Evolutionary conservation across 2,113 vertebrate species (phyloP).

Genomic region (Peromyscus leucopus): DNA sequence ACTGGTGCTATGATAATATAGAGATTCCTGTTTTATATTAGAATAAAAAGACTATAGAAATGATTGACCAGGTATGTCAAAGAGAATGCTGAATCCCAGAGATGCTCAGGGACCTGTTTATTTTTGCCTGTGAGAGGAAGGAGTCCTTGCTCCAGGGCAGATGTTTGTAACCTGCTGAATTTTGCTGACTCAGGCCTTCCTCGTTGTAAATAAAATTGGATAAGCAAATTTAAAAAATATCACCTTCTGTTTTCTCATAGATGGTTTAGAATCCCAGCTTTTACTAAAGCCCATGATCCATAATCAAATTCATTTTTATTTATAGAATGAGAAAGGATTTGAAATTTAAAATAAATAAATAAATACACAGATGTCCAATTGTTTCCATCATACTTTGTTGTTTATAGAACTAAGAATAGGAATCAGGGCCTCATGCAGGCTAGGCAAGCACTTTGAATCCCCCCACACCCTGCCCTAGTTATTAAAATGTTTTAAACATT

Average conservation of each 20-base stretch:
- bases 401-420: not conserved
- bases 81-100: not conserved
- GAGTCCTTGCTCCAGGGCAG: not conserved
- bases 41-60: not conserved
- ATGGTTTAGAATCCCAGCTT: not conserved
- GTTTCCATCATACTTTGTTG: not conserved
- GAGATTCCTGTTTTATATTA: not conserved
- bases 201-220: not conserved
- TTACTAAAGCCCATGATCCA: not conserved
- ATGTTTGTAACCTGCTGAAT: not conserved
- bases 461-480: not conserved
- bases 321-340: not conserved
- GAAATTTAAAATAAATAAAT: not conserved
- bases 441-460: not conserved
- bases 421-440: not conserved
- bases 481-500: not conserved
- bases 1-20: not conserved
- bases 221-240: not conserved
- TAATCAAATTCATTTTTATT: not conserved
- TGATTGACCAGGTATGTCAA: not conserved
- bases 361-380: not conserved
- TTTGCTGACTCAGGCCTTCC: not conserved
- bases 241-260: not conserved
- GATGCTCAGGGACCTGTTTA: not conserved
- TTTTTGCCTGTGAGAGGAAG: not conserved